Conservation (phyloP, 2,888 invertebrate species). For the Agrotis ipsilon region DNA sequence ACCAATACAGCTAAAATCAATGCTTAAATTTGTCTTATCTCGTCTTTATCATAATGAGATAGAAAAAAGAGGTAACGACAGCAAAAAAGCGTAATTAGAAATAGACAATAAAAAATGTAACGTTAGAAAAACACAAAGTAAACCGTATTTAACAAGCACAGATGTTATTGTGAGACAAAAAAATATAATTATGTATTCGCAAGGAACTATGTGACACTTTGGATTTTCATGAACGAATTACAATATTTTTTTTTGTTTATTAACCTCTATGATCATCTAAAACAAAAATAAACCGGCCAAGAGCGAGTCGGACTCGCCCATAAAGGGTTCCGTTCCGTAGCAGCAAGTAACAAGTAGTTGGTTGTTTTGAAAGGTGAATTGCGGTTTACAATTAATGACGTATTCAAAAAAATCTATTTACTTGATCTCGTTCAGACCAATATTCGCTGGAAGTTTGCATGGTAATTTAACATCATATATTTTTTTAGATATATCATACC, state of each 20-base stretch:
- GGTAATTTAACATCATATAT: no score
- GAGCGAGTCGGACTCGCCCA: no score
- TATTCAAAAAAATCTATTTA: no score
- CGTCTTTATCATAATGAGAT: constrained; percentile 16
- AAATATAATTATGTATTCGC: constrained; percentile 5
- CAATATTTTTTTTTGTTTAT: constrained; percentile 50
- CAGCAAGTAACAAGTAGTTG: no score
- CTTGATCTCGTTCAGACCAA: no score
- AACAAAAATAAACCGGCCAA: no score
- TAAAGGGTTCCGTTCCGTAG: no score
- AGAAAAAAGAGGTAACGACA: constrained; percentile 4
- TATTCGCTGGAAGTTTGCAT: no score
- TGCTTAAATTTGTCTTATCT: constrained; percentile 13
- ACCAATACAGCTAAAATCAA: constrained; percentile 2
- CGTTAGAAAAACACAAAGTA: constrained; percentile 21
- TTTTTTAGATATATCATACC: no score
- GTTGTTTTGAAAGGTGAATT: no score
- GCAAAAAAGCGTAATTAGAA: constrained; percentile 45
- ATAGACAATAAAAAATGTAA: constrained; percentile 40
- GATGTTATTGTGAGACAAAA: constrained; percentile 33
- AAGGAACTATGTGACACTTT: constrained; percentile 43
- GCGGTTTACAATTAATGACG: no score
- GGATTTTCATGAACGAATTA: constrained; percentile 45
- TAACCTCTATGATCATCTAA: constrained; percentile 56
- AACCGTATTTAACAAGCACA: constrained; percentile 35